phyloP scores from a whole-genome alignment of 2,113 vertebrate species.

The Dicerorhinus sumatrensis region DNA sequence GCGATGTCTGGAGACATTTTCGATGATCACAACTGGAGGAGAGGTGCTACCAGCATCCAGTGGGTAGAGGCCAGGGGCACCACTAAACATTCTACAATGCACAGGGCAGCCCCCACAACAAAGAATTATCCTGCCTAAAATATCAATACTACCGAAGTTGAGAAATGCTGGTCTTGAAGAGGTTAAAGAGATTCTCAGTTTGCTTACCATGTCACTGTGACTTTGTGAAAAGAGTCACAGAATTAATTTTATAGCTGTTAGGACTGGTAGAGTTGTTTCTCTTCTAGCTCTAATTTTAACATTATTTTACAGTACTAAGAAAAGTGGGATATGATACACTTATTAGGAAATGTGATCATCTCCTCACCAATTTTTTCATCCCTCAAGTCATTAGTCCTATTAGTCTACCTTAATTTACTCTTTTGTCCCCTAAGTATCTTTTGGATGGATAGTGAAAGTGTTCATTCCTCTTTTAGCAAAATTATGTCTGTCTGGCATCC shows the following conservation, averaged over 20 bases:
- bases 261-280: background rate
- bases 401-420: background rate
- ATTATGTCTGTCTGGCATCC: background rate
- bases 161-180: background rate
- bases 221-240: background rate
- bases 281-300: constrained; percentile 13
- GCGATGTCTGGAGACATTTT: background rate
- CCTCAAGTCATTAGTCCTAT: background rate
- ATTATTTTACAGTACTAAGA: background rate
- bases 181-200: background rate
- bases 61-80: background rate
- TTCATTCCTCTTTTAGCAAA: background rate
- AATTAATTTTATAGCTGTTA: constrained; percentile 2
- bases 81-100: background rate
- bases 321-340: background rate
- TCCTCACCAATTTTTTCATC: background rate
- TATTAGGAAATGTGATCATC: constrained; percentile 27
- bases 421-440: background rate
- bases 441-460: background rate
- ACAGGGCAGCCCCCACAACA: background rate
- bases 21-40: background rate
- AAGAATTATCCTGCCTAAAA: background rate
- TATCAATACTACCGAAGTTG: background rate
- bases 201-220: background rate
- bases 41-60: background rate